Evolutionary conservation across 1,140 invertebrate genomes (phyloP).

Genomic region (Acromyrmex charruanus): DNA sequence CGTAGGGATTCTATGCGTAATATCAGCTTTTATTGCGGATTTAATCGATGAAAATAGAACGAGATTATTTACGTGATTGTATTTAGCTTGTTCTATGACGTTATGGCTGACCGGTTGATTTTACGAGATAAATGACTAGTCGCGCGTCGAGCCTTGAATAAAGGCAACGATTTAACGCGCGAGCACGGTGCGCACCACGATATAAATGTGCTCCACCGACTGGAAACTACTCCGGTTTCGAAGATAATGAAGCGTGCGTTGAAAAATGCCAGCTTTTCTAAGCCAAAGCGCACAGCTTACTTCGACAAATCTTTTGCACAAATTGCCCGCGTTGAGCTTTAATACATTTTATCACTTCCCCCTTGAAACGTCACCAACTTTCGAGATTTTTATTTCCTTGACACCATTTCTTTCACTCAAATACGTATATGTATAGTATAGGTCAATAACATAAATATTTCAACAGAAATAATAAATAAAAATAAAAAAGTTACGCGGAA

Average conservation of each 20-base stretch:
- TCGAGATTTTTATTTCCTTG: constrained; percentile 36
- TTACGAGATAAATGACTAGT: constrained; percentile 69
- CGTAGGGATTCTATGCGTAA: constrained; percentile 11
- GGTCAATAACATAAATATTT: background rate
- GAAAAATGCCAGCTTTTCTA: constrained; percentile 78
- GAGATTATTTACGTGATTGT: constrained; percentile 70
- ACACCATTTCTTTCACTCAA: background rate
- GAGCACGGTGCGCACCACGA: constrained; percentile 70
- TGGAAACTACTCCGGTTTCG: constrained; percentile 75
- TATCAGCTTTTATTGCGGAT: constrained; percentile 44
- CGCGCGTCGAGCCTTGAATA: constrained; percentile 75
- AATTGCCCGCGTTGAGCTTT: constrained; percentile 75
- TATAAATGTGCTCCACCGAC: constrained; percentile 71
- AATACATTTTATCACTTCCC: constrained; percentile 68
- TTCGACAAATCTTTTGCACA: constrained; percentile 76
- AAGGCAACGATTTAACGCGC: constrained; percentile 79
- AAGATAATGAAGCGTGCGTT: constrained; percentile 78
- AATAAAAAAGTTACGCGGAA: background rate
- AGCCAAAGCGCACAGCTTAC: constrained; percentile 69
- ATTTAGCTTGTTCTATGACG: constrained; percentile 55
- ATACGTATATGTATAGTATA: background rate
- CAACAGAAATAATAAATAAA: background rate
- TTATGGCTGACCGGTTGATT: constrained; percentile 69
- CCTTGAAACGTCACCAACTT: constrained; percentile 44
- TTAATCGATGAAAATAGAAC: constrained; percentile 66